Base-by-base conservation (phyloP, 1,140 invertebrate genomes). In the Diabrotica undecimpunctata region DNA sequence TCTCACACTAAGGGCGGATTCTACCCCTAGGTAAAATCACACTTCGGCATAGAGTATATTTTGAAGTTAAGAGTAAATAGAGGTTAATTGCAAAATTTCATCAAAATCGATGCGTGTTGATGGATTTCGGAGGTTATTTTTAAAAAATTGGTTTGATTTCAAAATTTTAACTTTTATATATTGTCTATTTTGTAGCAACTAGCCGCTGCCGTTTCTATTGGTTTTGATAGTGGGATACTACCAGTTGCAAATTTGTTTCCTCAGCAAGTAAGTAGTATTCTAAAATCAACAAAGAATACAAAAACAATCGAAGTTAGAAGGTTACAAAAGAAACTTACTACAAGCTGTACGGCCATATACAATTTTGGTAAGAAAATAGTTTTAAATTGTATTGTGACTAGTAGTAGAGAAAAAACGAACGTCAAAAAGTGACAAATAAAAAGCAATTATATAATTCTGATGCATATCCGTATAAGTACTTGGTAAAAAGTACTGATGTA, bases 171-270 rank as follows among this genome's bases (percentile, higher is more conserved):
- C 25, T 25, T 4, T 2, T 25, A 25, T 4, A 25, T 25, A 25
- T 25, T 25, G 25, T 25, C 25, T 25, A 25, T 25, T 25, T 25
- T 25, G 35, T 68, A 89, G 87, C 68, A 88, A 54, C 76, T 88
- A 37, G 79, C 83, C 0, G 83, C 84, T 59, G 89, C 84, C 6
- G 83, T 81, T 7, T 74, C 84, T 4, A 69, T 87, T 4, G 89
- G 89, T 36, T 87, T 90, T 70, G 83, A 87, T 70, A 89, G 87
- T 5, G 83, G 83, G 13, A 90, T 90, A 67, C 81, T 84, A 51
- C 88, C 87, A 1, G 83, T 84, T 6, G 80, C 84, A 46, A 92
- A 89, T 70, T 79, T 90, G 41, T 79, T 83, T 46, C 83, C 84
- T 6, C 74, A 83, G 67, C 62, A 79, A 5, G 73, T 74, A 25